Evolutionary conservation across 2,113 vertebrate genomes (phyloP), one percentile per base, ranked within the genome.

Genomic region (Vulpes vulpes): DNA sequence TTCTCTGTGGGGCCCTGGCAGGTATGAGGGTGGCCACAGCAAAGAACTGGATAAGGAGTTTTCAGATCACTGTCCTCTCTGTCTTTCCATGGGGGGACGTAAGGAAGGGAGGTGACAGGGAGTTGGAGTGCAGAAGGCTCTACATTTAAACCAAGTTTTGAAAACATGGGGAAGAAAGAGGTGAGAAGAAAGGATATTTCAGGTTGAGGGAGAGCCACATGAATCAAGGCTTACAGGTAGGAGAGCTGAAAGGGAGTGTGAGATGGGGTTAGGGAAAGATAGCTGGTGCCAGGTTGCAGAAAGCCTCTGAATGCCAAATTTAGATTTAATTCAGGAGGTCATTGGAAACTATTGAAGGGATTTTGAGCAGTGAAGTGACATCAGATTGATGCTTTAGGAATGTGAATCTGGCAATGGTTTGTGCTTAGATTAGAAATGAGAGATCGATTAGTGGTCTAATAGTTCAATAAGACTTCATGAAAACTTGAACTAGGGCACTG

Each of bases 331-430:
- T 83, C 69, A 53, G n/a, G 60, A 83, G 60, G 64, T 91, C 64
- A 55, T 2, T 96, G 65, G 81, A 15, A 83, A 60, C 80, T 79
- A n/a, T 43, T 67, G 53, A 62, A 91, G 38, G 7, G 69, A 59
- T 85, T 95, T 86, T 92, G 73, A 94, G 64, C 51, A 95, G 78
- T 35, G 27, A 91, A 49, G 65, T 88, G 53, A 83, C 89, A 43
- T 76, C 32, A 67, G 30, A 55, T 49, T 93, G 35, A 30, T 87
- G 71, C 19, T 92, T 89, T 83, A 65, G 80, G n/a, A 55, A 74
- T 93, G 25, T 69, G 79, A 94, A 38, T 86, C 62, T 92, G 83
- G 8, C 16, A 85, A 3, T 87, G 32, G 57, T 94, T 81, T 94
- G 73, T 81, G 71, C 69, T 79, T 91, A 76, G 35, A 94, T 93